Evolutionary conservation across 1,140 invertebrate genomes (phyloP), one percentile per base, ranked within the genome.

Genomic region (Danaus plexippus): DNA sequence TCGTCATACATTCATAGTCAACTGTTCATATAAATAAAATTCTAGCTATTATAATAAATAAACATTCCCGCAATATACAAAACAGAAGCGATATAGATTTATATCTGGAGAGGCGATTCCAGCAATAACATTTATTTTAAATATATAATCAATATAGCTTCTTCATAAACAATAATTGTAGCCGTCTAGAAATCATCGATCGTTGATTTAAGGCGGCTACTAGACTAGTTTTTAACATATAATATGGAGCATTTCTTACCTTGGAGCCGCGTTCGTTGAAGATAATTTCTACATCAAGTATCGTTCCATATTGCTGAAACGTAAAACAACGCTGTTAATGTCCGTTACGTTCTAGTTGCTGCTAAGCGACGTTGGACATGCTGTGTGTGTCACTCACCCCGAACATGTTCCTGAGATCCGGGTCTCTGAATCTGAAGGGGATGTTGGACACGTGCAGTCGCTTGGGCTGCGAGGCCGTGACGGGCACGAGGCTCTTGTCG

Each of bases 211-310:
- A 80, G 65, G 73, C 60, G 76, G 75, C 75, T 77, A 66, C 46
- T 57, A 45, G 9, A 64, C 44, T 43, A 57, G 43, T 57, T 51
- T 53, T 53, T 47, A 59, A 32, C 56, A 54, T 54, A 9, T 60
- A 53, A 47, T 58, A 53, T 41, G 57, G 44, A 61, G 46, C 55
- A 47, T 64, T 77, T 88, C 94, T 94, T 94, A 99, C 97, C 96
- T 99, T 99, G 70, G 97, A 98, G 83, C 98, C 98, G 71, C 98
- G 90, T 90, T 99, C 98, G 89, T 99, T 99, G 91, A 99, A 99
- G 85, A 99, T 99, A 77, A 99, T 99, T 92, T 99, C 98, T 85
- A 99, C 97, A 89, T 99, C 97, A 83, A 98, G 91, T 80, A 99
- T 99, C 78, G 94, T 92, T 73, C 98, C 98, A 90, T 96, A 99